phyloP scores from a whole-genome alignment of 2,888 invertebrate species.

The Sturmia bella region DNA sequence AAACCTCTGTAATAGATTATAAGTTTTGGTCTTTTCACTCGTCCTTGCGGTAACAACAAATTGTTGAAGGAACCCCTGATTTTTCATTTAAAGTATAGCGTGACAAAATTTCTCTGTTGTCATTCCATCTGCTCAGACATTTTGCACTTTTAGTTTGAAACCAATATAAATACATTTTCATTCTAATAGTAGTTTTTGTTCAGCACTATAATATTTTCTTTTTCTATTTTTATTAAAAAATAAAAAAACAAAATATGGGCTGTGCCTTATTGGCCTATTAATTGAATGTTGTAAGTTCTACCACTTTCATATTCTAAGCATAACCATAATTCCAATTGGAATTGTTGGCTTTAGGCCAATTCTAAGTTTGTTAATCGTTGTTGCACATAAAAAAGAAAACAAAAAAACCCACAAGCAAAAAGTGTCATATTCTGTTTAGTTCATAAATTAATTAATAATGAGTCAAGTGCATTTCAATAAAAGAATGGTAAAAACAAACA shows the following conservation, averaged over 20 bases:
- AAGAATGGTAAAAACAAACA: conserved; percentile 5
- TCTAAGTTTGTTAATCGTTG: conserved; percentile 13
- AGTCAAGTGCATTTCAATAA: conserved; percentile 52
- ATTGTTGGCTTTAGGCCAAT: conserved; percentile 62
- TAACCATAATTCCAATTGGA: conserved; percentile 39
- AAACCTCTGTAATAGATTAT: too few relatives aligned
- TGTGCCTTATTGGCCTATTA: conserved; percentile 70
- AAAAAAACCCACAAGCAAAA: conserved; percentile 50
- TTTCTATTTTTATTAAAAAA: conserved; percentile 13
- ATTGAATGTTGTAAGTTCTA: conserved; percentile 60
- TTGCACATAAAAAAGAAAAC: conserved; percentile 4
- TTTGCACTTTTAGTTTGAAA: neutral
- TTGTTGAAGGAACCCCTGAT: neutral
- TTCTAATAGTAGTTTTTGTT: conserved; percentile 55
- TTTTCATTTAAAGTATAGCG: neutral
- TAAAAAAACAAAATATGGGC: conserved; percentile 61
- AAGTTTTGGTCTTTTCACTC: too few relatives aligned
- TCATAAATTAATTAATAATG: conserved; percentile 53
- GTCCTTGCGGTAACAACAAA: too few relatives aligned
- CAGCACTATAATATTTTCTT: conserved; percentile 26
- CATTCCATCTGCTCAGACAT: neutral
- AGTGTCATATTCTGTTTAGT: conserved; percentile 49
- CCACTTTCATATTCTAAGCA: conserved; percentile 69
- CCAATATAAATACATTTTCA: neutral
- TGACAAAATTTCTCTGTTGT: neutral